A percentile compares a stretch with the other conserved stretches of the same genome.
These are phyloP conservation scores for Aurelia sp. DNA, from an alignment of 30 jellyfish, hydroid and myxozoan species.

Conservation along the genomic window DNA sequence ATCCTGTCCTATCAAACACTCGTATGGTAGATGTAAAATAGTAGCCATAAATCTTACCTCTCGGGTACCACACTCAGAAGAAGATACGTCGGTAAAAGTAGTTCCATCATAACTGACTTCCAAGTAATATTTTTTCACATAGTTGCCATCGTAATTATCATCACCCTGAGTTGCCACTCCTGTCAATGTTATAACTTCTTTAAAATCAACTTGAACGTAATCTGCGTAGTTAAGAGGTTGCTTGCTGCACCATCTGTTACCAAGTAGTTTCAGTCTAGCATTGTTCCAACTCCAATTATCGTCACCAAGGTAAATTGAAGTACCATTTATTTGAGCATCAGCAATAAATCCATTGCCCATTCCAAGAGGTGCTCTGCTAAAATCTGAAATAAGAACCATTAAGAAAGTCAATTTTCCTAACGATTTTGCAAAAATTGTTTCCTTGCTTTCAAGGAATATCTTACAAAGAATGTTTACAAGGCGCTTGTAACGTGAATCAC, in stretches of 20 bases:
- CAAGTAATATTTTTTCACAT: conserved; percentile 22
- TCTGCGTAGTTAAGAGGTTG: conserved; percentile 24
- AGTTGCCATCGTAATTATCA: conserved; percentile 9
- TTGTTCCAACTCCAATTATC: conserved; percentile 20
- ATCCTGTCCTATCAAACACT: too few species aligned
- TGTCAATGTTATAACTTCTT: conserved; percentile 36
- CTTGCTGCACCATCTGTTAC: conserved; percentile 56
- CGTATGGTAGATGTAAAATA: too few species aligned
- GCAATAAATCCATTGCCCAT: conserved; percentile 50
- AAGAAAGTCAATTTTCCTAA: not conserved
- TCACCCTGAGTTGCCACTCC: conserved; percentile 82
- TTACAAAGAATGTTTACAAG: too few species aligned
- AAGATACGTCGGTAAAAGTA: not conserved
- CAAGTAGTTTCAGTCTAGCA: conserved; percentile 42
- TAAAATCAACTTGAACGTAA: conserved; percentile 67
- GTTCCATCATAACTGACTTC: conserved; percentile 51
- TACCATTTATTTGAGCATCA: conserved; percentile 43
- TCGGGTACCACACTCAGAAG: not conserved
- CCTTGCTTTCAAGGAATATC: too few species aligned
- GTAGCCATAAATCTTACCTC: conserved; percentile 11
- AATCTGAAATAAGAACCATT: conserved; percentile 6
- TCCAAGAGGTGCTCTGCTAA: conserved; percentile 56
- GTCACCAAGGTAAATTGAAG: too few species aligned
- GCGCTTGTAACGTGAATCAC: too few species aligned
- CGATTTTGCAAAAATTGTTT: too few species aligned